phyloP scores from a whole-genome alignment of 2,888 invertebrate species.

The Caenorhabditis angaria region DNA sequence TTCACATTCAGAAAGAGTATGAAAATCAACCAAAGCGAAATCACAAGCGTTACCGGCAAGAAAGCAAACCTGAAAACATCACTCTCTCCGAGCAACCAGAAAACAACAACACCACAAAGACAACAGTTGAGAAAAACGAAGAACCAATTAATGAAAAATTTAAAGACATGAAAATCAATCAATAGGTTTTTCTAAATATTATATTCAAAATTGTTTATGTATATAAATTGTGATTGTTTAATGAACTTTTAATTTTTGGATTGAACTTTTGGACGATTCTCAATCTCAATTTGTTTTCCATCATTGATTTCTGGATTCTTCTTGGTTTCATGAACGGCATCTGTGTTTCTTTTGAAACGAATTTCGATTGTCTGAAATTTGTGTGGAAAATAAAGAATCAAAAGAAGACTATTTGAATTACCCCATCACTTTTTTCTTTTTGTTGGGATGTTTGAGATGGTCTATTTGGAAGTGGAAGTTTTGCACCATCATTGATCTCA shows the following conservation, averaged over 20 bases:
- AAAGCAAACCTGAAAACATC: too few species aligned
- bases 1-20: too few species aligned
- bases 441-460: not conserved
- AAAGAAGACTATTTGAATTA: not conserved
- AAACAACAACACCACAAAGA: too few species aligned
- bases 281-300: constrained; percentile 27
- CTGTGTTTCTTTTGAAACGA: not conserved
- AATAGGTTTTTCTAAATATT: too few species aligned
- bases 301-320: constrained; percentile 30
- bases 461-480: constrained; percentile 13
- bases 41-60: too few species aligned
- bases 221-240: not conserved
- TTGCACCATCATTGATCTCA: constrained; percentile 31
- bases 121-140: too few species aligned
- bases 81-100: too few species aligned
- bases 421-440: not conserved
- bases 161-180: too few species aligned
- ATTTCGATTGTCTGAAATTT: not conserved
- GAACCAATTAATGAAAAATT: too few species aligned
- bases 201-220: not conserved
- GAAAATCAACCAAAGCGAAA: too few species aligned
- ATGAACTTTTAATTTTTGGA: not conserved
- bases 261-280: not conserved
- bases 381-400: too few species aligned
- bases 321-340: not conserved